Evolutionary conservation across 2,888 invertebrate species (phyloP).

Genomic region (Pachydiplax longipennis): DNA sequence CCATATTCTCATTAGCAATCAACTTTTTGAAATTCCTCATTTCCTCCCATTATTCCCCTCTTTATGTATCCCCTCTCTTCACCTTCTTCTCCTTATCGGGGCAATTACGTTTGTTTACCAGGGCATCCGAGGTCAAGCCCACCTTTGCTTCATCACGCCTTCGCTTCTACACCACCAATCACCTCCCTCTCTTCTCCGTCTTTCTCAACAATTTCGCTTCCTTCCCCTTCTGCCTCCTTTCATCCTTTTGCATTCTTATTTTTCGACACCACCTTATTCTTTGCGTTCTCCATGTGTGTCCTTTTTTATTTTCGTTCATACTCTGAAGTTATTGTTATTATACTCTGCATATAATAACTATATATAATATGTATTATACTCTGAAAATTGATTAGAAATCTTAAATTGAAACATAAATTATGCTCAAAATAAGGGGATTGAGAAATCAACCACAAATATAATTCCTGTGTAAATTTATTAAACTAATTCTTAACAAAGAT

Average conservation of each 20-base stretch:
- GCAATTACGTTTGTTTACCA: slow-evolving; percentile 43
- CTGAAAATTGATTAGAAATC: no score
- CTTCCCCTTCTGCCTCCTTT: background rate
- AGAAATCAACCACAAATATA: no score
- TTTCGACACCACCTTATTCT: background rate
- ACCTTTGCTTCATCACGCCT: background rate
- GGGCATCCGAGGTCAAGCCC: slow-evolving; percentile 34
- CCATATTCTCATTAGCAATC: background rate
- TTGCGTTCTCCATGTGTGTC: no score
- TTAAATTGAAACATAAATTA: no score
- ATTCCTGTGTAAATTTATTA: no score
- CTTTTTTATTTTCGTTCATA: no score
- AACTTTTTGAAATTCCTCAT: background rate
- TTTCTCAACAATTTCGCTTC: background rate
- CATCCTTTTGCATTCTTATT: background rate
- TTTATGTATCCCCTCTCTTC: background rate
- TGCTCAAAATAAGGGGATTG: no score
- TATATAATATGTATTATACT: no score
- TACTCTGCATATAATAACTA: no score
- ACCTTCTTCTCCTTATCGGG: background rate
- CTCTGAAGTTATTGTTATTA: no score
- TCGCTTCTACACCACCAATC: background rate
- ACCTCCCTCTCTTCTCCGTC: background rate
- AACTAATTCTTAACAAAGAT: no score
- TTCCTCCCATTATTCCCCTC: no score